Base-by-base conservation (phyloP, 2,113 vertebrate species). In the Lates calcarifer region DNA sequence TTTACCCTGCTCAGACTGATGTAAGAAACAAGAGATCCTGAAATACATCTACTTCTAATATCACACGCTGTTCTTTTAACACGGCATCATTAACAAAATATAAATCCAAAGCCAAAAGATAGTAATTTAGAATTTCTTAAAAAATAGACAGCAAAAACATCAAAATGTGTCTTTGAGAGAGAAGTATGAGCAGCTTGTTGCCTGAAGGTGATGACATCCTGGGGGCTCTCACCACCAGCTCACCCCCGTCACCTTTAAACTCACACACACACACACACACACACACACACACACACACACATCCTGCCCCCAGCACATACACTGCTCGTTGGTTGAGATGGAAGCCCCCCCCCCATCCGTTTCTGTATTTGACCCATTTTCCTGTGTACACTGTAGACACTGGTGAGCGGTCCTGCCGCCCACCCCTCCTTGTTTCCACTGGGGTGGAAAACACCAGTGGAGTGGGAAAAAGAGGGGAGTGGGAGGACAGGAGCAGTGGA, bases 301-400 rank as follows among this genome's bases (percentile, higher is more conserved):
- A 33, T n/a, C 51, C 18, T 49, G 57, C 86, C 61, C 70, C 39
- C 49, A 64, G 37, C 74, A 74, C 8, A 0, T 14, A 61, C 57
- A 80, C 81, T 24, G 39, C 67, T 82, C 12, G 5, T 39, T 82
- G 85, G 22, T 74, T 0, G 13, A 62, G 35, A 70, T 47, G 60
- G 35, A 90, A 35, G 14, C 65, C 61, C 51, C 61, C 29, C 35
- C 69, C 28, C 22, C 28, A 37, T 66, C 66, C 49, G 0, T 68
- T 74, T 61, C 78, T 75, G 71, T 75, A 80, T 87, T 31, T 93
- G 92, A 94, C 91, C 93, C 89, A 94, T 91, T 94, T 94, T 92
- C 39, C 58, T 76, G 33, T 56, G 45, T 51, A 69, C 33, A 57
- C 83, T 83, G 72, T n/a, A 61, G 85, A 75, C 4, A 31, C 49